Base-by-base conservation (phyloP, 2,797 vertebrate species). In the Champsocephalus esox region DNA sequence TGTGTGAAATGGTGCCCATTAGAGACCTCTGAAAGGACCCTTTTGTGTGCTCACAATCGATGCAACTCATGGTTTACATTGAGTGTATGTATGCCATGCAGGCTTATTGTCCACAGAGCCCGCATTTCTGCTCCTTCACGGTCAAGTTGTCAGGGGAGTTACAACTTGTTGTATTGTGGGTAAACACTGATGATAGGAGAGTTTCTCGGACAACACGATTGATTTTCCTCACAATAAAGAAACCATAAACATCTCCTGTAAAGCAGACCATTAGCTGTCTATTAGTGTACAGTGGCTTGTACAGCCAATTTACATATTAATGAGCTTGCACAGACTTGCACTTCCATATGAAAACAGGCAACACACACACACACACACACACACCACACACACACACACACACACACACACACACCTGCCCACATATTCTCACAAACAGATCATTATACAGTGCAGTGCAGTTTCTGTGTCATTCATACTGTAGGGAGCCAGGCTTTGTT, bases 291-390 rank as follows among this genome's bases (percentile, higher is more conserved):
- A 19, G 19, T 19, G 19, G 84, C 83, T 86, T 75, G 81, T 75
- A 12, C 45, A 79, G 76, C 80, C 81, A 59, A 92, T 94, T 91
- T 94, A 77, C 89, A 93, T 93, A 92, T 92, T 92, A 88, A 93
- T 92, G 85, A 88, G 72, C 57, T 84, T 45, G 61, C 72, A 55
- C 81, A 78, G 64, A 50, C 57, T 73, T 66, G 70, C 56, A 65
- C 48, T 71, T 74, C 19, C 72, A 77, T 66, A 80, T 78, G 24
- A 59, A 79, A 74, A 81, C 62, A 70, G 38, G 66, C 75, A 76
- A 59, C 56, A 84, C 24, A 70, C 14, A 2, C 52, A 14, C 49
- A 58, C 58, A 67, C 57, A 65, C 70, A 84, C 75, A 58, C 58
- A 67, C 57, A 65, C 70, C 19, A 84, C 75, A 58, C 58, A 67